A percentile compares a stretch with the other conserved stretches of the same genome.
These are phyloP conservation scores for Ophthalmolycus amberensis DNA, from an alignment of 2,113 vertebrate species.

Conservation along the genomic window DNA sequence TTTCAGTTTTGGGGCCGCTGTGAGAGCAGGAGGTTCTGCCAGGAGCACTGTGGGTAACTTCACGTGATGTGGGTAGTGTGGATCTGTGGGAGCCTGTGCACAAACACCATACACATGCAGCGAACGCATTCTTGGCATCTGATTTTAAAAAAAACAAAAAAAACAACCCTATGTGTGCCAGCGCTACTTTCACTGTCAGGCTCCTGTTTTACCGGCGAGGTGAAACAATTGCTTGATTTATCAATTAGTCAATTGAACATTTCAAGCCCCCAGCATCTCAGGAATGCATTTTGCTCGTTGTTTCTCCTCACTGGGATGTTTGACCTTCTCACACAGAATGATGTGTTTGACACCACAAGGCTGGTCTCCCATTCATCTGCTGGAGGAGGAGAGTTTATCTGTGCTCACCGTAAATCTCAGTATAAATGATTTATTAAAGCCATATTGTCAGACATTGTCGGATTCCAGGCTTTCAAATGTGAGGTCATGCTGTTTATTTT, in stretches of 20 bases:
- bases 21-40: conserved; percentile 54
- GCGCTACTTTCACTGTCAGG: conserved; percentile 9
- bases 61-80: conserved; percentile 42
- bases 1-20: conserved; percentile 57
- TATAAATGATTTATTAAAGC: background rate
- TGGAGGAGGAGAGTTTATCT: background rate
- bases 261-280: background rate
- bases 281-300: background rate
- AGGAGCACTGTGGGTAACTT: conserved; percentile 41
- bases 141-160: conserved; percentile 5
- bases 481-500: background rate
- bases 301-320: background rate
- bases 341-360: background rate
- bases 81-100: conserved; percentile 21
- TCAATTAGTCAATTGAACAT: background rate
- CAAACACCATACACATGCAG: conserved; percentile 4
- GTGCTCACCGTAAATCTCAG: background rate
- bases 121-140: conserved; percentile 16
- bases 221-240: background rate
- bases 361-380: background rate
- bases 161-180: conserved; percentile 6
- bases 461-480: background rate
- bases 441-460: background rate
- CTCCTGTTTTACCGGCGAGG: conserved; percentile 19
- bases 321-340: background rate